Base-by-base conservation (phyloP, 1,140 invertebrate species). In the Argopecten irradians region DNA sequence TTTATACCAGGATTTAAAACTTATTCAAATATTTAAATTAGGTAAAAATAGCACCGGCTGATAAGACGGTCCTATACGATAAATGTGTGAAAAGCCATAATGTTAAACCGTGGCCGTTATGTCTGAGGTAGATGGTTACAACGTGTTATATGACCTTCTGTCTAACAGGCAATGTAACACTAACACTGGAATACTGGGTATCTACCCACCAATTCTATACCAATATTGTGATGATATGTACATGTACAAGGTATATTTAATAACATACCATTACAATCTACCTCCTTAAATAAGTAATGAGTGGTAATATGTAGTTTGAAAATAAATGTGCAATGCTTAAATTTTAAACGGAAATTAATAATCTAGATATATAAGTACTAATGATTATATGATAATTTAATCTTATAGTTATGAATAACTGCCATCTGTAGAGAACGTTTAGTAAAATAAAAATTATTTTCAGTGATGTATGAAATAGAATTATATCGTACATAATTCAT, bases 1-100 rank as follows among this genome's bases (percentile, higher is more conserved):
- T 71, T 71, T 71, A 8, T 71, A 71, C 55, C n/a, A n/a, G 55
- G 55, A 71, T 71, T 71, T 71, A 71, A 71, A 71, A 71, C 55
- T 71, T 71, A 71, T 71, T 71, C 55, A 71, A 71, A 71, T 71
- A 71, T 71, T 71, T 71, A 71, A 71, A 71, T 71, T 71, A 71
- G 55, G 55, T 71, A 71, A 71, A 71, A 71, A 71, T 71, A 71
- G 55, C 55, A n/a, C 55, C 22, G 8, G 55, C 55, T 71, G 55
- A 71, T 71, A 71, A 71, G 55, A 71, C 55, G 55, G n/a, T 71
- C n/a, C 55, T 71, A 71, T 71, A 71, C 55, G 55, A 71, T 71
- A 71, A 71, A 71, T n/a, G 55, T 71, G 55, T 71, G 55, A 71
- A 71, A 71, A 71, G 55, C 22, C 13, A 71, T 71, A 71, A 71